A percentile compares a stretch with the other conserved stretches of the same genome.
Conservation (phyloP, 2,113 vertebrate species). For the Pollimyrus isidori region DNA sequence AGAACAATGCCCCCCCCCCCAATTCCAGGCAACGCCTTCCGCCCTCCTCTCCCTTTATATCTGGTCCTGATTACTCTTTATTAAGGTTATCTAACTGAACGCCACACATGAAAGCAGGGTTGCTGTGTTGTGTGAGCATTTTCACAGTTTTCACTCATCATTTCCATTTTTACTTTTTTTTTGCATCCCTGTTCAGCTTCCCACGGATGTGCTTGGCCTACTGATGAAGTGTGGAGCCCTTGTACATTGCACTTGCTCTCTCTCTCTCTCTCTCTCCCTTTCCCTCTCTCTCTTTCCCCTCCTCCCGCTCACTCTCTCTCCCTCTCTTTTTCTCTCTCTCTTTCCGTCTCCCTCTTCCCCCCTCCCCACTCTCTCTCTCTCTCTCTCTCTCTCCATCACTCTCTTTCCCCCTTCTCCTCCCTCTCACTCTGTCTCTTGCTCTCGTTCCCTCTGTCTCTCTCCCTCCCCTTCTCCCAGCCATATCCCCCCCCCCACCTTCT, state of each 20-base stretch:
- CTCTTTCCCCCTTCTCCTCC: not conserved
- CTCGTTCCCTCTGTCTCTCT: no score
- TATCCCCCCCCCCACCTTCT: not conserved
- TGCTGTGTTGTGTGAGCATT: not conserved
- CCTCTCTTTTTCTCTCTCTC: not conserved
- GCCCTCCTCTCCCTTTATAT: not conserved
- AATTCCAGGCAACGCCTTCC: not conserved
- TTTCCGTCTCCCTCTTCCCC: no score
- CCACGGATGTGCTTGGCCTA: constrained; percentile 22
- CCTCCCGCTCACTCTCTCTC: not conserved
- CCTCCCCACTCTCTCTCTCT: not conserved
- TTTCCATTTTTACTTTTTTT: not conserved
- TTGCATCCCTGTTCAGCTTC: constrained; percentile 7
- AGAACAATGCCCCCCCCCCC: not conserved
- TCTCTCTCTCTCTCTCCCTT: not conserved
- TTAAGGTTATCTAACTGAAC: not conserved
- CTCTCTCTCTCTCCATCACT: no score
- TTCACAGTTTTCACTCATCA: not conserved
- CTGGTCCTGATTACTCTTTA: not conserved
- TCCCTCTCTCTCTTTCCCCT: not conserved
- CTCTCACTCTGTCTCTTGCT: not conserved
- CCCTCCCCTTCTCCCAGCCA: not conserved
- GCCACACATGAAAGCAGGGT: not conserved
- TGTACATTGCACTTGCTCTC: not conserved
- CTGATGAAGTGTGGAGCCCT: constrained; percentile 21